Conservation (phyloP, 1,140 invertebrate genomes). For the Apocrypta bakeri region DNA sequence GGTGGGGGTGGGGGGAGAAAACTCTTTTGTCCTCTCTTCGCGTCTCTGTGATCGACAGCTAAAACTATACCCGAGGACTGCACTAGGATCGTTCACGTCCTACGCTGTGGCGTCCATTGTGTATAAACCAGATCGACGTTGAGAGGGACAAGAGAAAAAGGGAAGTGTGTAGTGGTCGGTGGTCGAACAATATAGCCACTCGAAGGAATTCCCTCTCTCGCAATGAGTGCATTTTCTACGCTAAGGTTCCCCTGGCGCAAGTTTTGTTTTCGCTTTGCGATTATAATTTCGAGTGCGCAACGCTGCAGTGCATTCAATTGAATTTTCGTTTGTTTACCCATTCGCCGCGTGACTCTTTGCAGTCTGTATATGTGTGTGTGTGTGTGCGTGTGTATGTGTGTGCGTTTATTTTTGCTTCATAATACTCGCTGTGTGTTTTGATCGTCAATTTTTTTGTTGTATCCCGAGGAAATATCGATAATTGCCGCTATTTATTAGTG, state of each 20-base stretch:
- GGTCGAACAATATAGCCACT: background rate
- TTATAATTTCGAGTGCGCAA: background rate
- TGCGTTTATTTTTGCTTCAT: background rate
- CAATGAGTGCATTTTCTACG: conserved; percentile 21
- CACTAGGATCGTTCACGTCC: conserved; percentile 11
- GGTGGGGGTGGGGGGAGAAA: too few species aligned
- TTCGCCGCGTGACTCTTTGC: background rate
- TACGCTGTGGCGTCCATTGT: conserved; percentile 16
- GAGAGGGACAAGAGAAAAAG: conserved; percentile 3
- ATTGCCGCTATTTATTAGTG: background rate
- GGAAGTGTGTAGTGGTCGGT: background rate
- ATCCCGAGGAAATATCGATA: background rate
- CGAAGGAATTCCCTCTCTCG: background rate
- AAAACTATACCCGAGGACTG: conserved; percentile 1
- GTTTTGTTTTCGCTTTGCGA: background rate
- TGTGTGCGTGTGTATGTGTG: background rate
- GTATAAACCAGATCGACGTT: conserved; percentile 19
- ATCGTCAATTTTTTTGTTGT: background rate
- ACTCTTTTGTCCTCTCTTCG: background rate
- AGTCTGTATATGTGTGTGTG: background rate
- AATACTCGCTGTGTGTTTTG: background rate
- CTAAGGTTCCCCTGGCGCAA: background rate
- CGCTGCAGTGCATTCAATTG: background rate
- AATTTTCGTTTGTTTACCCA: background rate
- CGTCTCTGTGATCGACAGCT: conserved; percentile 36